Percentiles rank a stretch among this genome's conserved stretches.
phyloP scores from a whole-genome alignment of 2,113 vertebrate genomes.

The Carassius carassius region DNA sequence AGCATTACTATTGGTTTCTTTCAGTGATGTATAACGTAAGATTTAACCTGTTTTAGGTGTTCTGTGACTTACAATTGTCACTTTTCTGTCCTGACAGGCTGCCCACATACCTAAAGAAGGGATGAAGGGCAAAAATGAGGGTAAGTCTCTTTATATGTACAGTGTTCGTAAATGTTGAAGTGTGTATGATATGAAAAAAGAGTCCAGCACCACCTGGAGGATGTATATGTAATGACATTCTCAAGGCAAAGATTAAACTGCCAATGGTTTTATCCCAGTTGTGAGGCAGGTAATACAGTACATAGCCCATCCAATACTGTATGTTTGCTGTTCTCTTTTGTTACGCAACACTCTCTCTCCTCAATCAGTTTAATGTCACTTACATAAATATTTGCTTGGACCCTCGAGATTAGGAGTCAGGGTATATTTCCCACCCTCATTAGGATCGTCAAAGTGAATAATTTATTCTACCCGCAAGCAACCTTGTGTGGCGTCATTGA shows the following conservation, averaged over 20 bases:
- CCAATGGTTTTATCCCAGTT: background rate
- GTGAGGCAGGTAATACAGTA: background rate
- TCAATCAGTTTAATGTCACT: slow-evolving; percentile 11
- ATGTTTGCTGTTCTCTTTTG: background rate
- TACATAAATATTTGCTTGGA: slow-evolving; percentile 6
- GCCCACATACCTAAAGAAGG: slow-evolving; percentile 70
- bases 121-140: slow-evolving; percentile 72
- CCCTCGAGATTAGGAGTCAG: background rate
- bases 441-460: slow-evolving; percentile 35
- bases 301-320: background rate
- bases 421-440: background rate
- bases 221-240: slow-evolving; percentile 20
- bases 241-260: background rate
- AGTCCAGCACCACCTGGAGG: slow-evolving; percentile 55
- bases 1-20: background rate
- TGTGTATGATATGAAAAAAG: background rate
- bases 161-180: background rate
- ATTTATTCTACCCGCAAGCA: slow-evolving; percentile 35
- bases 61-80: background rate
- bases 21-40: background rate
- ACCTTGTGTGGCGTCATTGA: slow-evolving; percentile 52
- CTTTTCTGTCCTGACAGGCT: slow-evolving; percentile 61
- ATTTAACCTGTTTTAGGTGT: background rate
- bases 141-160: slow-evolving; percentile 59
- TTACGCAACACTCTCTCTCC: background rate